Percentiles rank a stretch among this genome's conserved stretches.
Evolutionary conservation across 1,140 invertebrate species (phyloP).

Genomic region (Lepeophtheirus salmonis): DNA sequence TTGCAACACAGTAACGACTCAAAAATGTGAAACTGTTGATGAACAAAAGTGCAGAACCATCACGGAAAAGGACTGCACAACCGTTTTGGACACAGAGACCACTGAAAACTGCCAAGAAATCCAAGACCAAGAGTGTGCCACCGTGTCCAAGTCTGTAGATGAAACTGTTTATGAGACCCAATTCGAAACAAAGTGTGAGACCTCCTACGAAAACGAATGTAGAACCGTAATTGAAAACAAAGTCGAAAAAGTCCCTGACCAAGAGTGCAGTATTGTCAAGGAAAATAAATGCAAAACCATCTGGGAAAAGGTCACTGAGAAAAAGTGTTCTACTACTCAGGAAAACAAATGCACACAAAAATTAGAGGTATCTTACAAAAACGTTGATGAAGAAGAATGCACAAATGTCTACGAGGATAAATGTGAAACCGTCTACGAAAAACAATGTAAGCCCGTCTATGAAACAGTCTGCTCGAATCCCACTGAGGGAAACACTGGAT

Average conservation of each 20-base stretch:
- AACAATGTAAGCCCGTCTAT: neutral
- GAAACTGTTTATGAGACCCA: conserved; percentile 4
- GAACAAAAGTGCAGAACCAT: conserved; percentile 4
- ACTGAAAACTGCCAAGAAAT: conserved; percentile 5
- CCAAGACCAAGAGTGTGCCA: neutral
- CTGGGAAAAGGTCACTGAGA: conserved; percentile 1
- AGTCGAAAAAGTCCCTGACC: conserved; percentile 3
- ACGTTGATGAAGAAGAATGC: conserved; percentile 2
- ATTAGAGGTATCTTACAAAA: neutral
- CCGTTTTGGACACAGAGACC: neutral
- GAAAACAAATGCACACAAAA: neutral
- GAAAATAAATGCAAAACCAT: conserved; percentile 7
- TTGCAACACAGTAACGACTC: conserved; percentile 1
- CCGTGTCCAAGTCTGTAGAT: neutral
- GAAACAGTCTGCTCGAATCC: conserved; percentile 8
- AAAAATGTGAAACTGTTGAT: neutral
- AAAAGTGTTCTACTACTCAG: neutral
- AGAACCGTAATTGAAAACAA: neutral
- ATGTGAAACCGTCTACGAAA: conserved; percentile 2
- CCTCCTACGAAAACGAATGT: neutral
- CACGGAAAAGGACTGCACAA: neutral
- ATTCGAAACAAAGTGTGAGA: neutral
- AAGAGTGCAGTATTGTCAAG: conserved; percentile 6
- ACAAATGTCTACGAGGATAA: conserved; percentile 3
- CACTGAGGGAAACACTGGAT: neutral